Base-by-base conservation (phyloP, 2,888 invertebrate genomes). In the Drosophila emarginata region DNA sequence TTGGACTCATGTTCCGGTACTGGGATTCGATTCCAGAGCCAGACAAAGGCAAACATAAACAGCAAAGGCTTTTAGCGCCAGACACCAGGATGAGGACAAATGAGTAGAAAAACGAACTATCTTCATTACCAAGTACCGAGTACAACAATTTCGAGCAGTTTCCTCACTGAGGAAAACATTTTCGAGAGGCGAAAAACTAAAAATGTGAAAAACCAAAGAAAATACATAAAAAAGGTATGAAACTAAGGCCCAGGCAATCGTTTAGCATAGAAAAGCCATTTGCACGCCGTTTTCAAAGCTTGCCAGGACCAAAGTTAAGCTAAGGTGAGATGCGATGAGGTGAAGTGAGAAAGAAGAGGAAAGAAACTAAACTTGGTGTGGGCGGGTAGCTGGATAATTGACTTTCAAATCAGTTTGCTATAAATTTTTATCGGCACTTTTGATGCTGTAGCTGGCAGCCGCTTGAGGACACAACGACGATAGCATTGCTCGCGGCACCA, bases 371-470 rank as follows among this genome's bases (percentile, higher is more conserved):
- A 14, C 14, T 21, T 14, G 39, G 60, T 23, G 58, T 37, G 26
- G 54, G 36, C 70, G 74, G 52, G 54, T 18, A 14, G 21, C 26
- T 82, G 82, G 89, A 89, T 90, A 89, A 89, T 89, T 89, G 90
- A 89, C 90, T 90, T 89, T 90, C 89, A 89, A 89, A 89, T 89
- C 89, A 89, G 89, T 88, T 89, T 90, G 90, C 90, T 88, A 90
- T 90, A 90, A 90, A 90, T 87, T 90, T 90, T 90, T 90, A 89
- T 89, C 89, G 90, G 81, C 84, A 84, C 89, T 87, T 80, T 79
- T 88, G 89, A 83, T 85, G 85, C 87, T 84, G 90, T 84, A 82
- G 76, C 75, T 82, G 86, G 67, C 80, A 82, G 81, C 65, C 74
- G 26, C 56, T 36, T 21, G 45, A 70, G 72, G 40, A 53, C n/a